Evolutionary conservation across 2,113 vertebrate genomes (phyloP), one percentile per base, ranked within the genome.

Genomic region (Hemicordylus capensis): DNA sequence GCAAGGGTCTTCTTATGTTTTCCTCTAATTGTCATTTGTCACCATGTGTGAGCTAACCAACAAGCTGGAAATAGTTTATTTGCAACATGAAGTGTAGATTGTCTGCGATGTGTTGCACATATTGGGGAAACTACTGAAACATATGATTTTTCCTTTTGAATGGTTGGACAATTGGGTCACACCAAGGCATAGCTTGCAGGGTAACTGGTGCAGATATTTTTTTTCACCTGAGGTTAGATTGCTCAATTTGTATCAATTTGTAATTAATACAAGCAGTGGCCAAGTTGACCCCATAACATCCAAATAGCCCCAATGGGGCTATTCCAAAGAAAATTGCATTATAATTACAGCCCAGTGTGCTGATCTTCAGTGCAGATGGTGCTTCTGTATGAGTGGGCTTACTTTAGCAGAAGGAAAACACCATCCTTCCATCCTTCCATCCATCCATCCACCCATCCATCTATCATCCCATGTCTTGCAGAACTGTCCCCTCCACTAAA

Each of bases 211-310:
- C 89, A 64, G 83, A 81, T 92, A n/a, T 51, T 51, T 54, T 94
- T 87, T 82, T 86, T 85, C 61, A 85, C 90, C 91, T 87, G 90
- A 88, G 90, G 94, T 94, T 88, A 92, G 85, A 90, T 94, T 88
- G 76, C 92, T 92, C 91, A 69, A 87, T 95, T 93, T 93, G 87
- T 90, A 92, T 94, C 90, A 94, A 76, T 72, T 91, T 91, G 89
- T 93, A 94, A 93, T 93, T 94, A 94, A 94, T 93, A 92, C 91
- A 92, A 92, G 90, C 87, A 89, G 89, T 92, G 91, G 91, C 87
- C 91, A 94, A 93, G 92, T 92, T 91, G 92, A 93, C 91, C 93
- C 87, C 78, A 63, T 77, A 94, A 88, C 92, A 90, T 94, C 86
- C 93, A 58, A 44, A 61, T 61, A 44, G 61, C 34, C 61, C 31